Evolutionary conservation across 2,113 vertebrate species (phyloP).

Genomic region (Nesospiza acunhae): DNA sequence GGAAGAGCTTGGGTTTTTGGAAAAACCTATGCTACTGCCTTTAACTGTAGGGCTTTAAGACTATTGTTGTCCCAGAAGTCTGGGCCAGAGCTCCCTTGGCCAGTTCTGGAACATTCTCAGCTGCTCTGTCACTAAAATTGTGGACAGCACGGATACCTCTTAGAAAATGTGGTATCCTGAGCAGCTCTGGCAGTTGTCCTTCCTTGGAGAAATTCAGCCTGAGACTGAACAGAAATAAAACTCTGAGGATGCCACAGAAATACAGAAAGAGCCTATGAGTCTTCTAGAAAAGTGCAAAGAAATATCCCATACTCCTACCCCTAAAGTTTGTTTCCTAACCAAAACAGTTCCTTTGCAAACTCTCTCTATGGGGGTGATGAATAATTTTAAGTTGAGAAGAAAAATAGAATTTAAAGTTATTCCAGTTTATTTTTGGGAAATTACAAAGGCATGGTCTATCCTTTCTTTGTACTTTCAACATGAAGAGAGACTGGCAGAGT

Average conservation of each 20-base stretch:
- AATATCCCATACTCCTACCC: background rate
- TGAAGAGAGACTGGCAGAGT: background rate
- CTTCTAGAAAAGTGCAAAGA: background rate
- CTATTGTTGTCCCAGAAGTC: background rate
- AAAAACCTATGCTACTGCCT: background rate
- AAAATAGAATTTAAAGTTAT: background rate
- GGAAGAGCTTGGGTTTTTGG: background rate
- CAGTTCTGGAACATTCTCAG: background rate
- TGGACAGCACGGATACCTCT: background rate
- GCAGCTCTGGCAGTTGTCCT: background rate
- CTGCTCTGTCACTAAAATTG: background rate
- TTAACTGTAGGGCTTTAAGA: background rate
- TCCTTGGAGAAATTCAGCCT: background rate
- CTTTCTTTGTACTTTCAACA: background rate
- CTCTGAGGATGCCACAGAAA: background rate
- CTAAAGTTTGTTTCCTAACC: background rate
- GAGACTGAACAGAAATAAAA: background rate
- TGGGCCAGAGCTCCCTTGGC: background rate
- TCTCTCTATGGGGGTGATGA: background rate
- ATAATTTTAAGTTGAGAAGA: background rate
- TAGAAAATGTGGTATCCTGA: background rate
- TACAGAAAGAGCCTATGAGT: background rate
- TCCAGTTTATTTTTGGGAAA: background rate
- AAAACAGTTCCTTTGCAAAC: background rate
- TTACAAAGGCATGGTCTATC: rapidly evolving